Evolutionary conservation across 2,797 vertebrate species (phyloP).

Genomic region (Neosilurus mollespiculum): DNA sequence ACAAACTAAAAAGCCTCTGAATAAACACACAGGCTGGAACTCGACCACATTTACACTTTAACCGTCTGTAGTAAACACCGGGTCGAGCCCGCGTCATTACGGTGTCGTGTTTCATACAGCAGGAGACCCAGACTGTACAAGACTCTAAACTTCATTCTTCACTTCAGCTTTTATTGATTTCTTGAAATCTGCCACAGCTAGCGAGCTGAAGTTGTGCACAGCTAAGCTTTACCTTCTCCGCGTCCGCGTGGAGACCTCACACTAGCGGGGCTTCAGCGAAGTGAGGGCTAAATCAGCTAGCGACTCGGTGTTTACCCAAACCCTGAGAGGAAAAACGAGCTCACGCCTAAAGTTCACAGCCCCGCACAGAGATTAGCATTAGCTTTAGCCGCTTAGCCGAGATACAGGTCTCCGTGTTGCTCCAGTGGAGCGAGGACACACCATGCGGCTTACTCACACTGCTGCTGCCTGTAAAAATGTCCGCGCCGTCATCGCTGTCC

Average conservation of each 20-base stretch:
- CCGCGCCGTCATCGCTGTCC: slow-evolving; percentile 66
- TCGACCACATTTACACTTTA: no score
- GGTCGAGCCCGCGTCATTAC: background rate
- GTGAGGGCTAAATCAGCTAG: background rate
- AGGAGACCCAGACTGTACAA: background rate
- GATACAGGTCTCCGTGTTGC: background rate
- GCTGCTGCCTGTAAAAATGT: slow-evolving; percentile 66
- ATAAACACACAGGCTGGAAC: background rate
- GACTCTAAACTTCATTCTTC: background rate
- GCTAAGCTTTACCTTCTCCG: background rate
- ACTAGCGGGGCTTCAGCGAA: no score
- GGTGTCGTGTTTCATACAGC: background rate
- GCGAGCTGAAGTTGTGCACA: background rate
- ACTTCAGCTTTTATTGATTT: no score
- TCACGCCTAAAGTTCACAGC: slow-evolving; percentile 41
- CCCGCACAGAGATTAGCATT: slow-evolving; percentile 7
- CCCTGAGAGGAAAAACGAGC: slow-evolving; percentile 1
- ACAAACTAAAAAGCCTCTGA: background rate
- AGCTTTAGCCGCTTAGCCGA: background rate
- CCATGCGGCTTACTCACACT: slow-evolving; percentile 57
- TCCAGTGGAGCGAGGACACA: no score
- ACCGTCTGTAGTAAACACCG: no score
- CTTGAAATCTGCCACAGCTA: background rate
- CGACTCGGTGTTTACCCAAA: background rate
- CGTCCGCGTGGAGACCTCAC: no score